Conservation (phyloP, 1,140 invertebrate genomes). For the Teleopsis dalmanni region DNA sequence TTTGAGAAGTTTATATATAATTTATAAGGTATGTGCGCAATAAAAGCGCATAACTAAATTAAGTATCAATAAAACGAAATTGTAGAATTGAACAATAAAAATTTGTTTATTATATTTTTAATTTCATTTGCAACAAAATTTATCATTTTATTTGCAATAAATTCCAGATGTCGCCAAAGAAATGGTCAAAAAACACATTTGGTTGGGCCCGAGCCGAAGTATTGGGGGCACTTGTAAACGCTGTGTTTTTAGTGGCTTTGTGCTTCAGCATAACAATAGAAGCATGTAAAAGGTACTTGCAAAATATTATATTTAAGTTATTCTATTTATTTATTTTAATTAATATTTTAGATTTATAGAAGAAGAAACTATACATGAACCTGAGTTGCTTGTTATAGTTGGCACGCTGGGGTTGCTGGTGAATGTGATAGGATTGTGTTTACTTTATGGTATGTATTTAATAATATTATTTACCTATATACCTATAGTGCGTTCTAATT, state of each 20-base stretch:
- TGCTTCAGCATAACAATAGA: constrained; percentile 90
- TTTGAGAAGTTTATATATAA: no score
- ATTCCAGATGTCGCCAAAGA: constrained; percentile 90
- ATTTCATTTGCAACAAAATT: not conserved
- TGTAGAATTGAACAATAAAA: no score
- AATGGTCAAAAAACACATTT: constrained; percentile 93
- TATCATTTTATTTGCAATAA: constrained; percentile 20
- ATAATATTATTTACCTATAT: not conserved
- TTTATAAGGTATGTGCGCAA: no score
- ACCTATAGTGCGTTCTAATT: no score
- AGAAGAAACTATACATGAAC: constrained; percentile 72
- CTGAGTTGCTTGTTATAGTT: constrained; percentile 67
- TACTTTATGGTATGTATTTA: constrained; percentile 68
- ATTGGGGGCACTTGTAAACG: constrained; percentile 86
- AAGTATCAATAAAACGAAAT: no score
- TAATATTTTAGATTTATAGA: constrained; percentile 59
- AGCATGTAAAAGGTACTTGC: constrained; percentile 64
- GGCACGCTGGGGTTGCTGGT: constrained; percentile 72
- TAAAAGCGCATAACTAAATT: no score
- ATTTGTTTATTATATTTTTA: no score
- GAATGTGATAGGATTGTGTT: constrained; percentile 72
- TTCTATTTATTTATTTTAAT: not conserved
- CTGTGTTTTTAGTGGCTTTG: constrained; percentile 85
- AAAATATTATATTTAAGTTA: not conserved
- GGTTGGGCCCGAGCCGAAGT: constrained; percentile 91